Evolutionary conservation across 1,140 invertebrate species (phyloP).

Genomic region (Trichonephila clavata): DNA sequence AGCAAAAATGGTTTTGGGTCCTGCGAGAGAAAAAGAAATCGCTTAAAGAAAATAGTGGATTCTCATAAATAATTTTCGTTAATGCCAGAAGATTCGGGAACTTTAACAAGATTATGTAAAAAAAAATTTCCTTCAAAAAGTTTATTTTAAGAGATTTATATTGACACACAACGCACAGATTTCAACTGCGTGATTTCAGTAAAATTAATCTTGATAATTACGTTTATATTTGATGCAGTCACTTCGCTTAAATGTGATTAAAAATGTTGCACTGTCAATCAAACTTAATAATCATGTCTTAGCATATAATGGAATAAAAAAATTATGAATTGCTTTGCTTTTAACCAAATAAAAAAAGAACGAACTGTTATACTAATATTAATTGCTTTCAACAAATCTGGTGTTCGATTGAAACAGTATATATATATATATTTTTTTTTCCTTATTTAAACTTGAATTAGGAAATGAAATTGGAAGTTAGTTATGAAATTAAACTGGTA

Average conservation of each 20-base stretch:
- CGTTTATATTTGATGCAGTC: not conserved
- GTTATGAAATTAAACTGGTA: too few species aligned
- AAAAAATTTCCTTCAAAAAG: not conserved
- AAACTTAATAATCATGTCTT: not conserved
- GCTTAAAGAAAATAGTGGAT: not conserved
- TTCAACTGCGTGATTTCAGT: not conserved
- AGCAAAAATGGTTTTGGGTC: not conserved
- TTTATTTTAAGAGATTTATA: not conserved
- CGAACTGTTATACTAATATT: not conserved
- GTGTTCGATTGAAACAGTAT: too few species aligned
- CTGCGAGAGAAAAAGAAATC: not conserved
- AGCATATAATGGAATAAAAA: not conserved
- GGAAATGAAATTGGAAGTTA: too few species aligned
- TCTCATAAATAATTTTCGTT: slow-evolving; percentile 11
- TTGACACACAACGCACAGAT: not conserved
- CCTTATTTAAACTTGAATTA: too few species aligned
- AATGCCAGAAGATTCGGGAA: slow-evolving; percentile 1
- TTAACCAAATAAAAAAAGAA: not conserved
- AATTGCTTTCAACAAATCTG: too few species aligned
- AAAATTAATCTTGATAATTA: slow-evolving; percentile 36
- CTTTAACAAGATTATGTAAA: slow-evolving; percentile 20
- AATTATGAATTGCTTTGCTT: not conserved
- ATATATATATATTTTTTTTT: too few species aligned
- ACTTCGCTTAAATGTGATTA: not conserved
- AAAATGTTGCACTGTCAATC: not conserved